Base-by-base conservation (phyloP, 2,888 invertebrate genomes). In the Andrena chrysosceles region DNA sequence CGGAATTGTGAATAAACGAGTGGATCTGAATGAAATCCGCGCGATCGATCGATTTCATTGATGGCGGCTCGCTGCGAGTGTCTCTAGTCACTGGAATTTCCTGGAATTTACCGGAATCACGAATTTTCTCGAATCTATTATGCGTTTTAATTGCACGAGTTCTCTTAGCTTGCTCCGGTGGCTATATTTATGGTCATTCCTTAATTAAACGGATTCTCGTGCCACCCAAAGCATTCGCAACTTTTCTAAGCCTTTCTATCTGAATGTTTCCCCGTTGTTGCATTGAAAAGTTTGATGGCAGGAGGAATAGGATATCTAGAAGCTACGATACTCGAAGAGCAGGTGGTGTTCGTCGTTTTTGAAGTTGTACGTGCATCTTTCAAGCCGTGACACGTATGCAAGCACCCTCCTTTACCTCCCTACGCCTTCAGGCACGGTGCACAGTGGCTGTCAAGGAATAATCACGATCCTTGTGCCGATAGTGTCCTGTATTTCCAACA, bases 371-470 rank as follows among this genome's bases (percentile, higher is more conserved):
- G 26, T 13, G 68, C 42, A 56, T 62, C 79, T 42, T 69, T 69
- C 63, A 20, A 48, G 62, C 54, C 48, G 8, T 69, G 63, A 68
- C 78, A 68, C 69, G 67, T 69, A 79, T 63, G 54, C 79, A 69
- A 33, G 52, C 33, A 33, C 35, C 54, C 33, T 31, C 26, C 23
- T n/a, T 49, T 33, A 29, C 29, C 83, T 54, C 33, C 56, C 68
- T 64, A 35, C 33, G 67, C 10, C 26, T 56, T 42, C 66, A 26
- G 59, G 8, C 52, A 8, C 54, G 64, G 62, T 60, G 62, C 77
- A 87, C 87, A 88, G 84, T 86, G 86, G 82, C 89, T 88, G 88
- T 88, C 89, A 88, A 77, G 86, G 87, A 89, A 88, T 88, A 89
- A 88, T 88, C 88, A 89, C 86, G 88, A 88, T 88, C 74, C 82